phyloP scores from a whole-genome alignment of 2,797 vertebrate genomes.

The Sebastes matsubarae region DNA sequence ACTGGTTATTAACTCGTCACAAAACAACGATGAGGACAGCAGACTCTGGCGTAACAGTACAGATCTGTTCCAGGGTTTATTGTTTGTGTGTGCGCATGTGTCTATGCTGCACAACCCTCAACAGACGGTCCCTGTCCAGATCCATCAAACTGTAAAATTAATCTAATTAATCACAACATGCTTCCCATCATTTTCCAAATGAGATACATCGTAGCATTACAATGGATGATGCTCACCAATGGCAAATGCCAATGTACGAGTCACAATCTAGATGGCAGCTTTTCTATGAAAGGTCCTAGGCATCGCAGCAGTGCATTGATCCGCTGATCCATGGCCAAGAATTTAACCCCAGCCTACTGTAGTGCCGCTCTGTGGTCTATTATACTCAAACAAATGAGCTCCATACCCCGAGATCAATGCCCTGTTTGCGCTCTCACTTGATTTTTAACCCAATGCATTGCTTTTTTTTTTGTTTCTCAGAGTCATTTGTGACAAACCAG shows the following conservation, averaged over 20 bases:
- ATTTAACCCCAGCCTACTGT: slow-evolving; percentile 5
- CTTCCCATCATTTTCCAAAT: slow-evolving; percentile 46
- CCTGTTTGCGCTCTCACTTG: background rate
- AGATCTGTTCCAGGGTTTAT: slow-evolving; percentile 14
- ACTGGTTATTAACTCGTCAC: slow-evolving; percentile 56
- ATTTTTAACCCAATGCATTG: background rate
- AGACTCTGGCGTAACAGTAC: slow-evolving; percentile 27
- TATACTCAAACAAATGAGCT: slow-evolving; percentile 4
- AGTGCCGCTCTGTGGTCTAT: background rate
- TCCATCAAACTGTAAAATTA: slow-evolving; percentile 64
- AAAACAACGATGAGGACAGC: slow-evolving; percentile 38
- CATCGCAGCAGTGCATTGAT: background rate
- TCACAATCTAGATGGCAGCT: slow-evolving; percentile 28
- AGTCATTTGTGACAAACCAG: background rate
- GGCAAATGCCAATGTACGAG: slow-evolving; percentile 41
- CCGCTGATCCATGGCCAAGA: slow-evolving; percentile 31
- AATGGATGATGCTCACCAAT: slow-evolving; percentile 37
- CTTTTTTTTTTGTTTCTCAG: background rate
- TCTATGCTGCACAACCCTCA: slow-evolving; percentile 1
- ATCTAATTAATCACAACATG: slow-evolving; percentile 54
- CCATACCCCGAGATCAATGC: background rate
- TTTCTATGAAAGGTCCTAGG: slow-evolving; percentile 1
- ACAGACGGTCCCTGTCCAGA: slow-evolving; percentile 59
- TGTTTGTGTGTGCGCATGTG: background rate
- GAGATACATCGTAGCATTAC: slow-evolving; percentile 27